Evolutionary conservation across 2,888 invertebrate species (phyloP), one percentile per base, ranked within the genome.

Genomic region (Tanypteryx hageni): DNA sequence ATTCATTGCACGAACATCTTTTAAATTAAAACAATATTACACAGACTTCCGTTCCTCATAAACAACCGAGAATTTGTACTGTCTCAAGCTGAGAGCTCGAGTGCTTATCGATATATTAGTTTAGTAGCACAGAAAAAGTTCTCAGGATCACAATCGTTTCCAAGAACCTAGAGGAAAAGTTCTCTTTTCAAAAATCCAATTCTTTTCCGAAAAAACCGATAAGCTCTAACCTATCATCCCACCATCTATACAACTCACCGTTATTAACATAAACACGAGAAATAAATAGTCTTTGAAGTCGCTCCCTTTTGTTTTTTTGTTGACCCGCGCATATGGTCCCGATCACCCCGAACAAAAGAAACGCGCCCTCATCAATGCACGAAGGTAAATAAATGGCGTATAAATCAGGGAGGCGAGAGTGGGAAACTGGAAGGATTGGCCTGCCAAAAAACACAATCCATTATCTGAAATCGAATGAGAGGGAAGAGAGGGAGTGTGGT

Each of bases 371-470:
- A 89, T 89, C 89, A 89, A 89, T 68, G 89, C 27, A 61, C 44
- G 89, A 89, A 89, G 64, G 89, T 44, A 89, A 89, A 89, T 89
- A 89, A 89, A 89, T 89, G 89, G 89, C 61, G 68, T 68, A 89
- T 89, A 89, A 89, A 89, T 89, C 89, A 89, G 64, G 64, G 64
- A 44, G 44, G 64, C 64, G 89, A 89, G 89, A 89, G 89, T 44
- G 89, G 89, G 89, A 76, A 76, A 76, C 76, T 76, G 18, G 76
- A 89, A 68, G 89, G 89, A 89, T 89, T 89, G 89, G 68, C 59
- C 89, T 89, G 89, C 89, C 89, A 89, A 89, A 89, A 89, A 89
- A 89, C 89, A 89, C 89, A 89, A 89, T 89, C 89, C 89, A 89
- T 89, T 89, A 89, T 89, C 89, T 89, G 13, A 31, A 61, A 89